Conservation (phyloP, 2,113 vertebrate species). For the Sylvicapra grimmia region DNA sequence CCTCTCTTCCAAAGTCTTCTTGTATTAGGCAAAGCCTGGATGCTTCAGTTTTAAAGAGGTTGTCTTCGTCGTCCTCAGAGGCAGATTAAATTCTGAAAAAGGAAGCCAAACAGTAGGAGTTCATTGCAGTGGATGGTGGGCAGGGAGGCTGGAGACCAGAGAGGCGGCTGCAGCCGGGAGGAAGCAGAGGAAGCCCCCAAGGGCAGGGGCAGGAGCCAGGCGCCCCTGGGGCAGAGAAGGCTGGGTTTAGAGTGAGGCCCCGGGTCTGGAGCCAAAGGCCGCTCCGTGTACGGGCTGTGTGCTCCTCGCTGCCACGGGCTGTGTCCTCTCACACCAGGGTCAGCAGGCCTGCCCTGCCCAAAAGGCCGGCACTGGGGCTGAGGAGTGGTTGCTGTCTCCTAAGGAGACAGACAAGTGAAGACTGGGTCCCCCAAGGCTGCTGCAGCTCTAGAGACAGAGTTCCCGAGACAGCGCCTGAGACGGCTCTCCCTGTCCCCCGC, state of each 20-base stretch:
- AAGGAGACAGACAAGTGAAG: not conserved
- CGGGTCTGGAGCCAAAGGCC: not conserved
- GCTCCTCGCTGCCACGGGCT: too few species aligned
- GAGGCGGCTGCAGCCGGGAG: not conserved
- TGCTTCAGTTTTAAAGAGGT: not conserved
- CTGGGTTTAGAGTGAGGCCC: not conserved
- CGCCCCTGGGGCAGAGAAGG: not conserved
- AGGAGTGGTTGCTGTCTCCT: not conserved
- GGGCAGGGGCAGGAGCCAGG: not conserved
- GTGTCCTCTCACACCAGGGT: not conserved
- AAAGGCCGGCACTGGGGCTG: not conserved
- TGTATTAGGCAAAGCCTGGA: not conserved
- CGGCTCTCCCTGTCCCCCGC: not conserved
- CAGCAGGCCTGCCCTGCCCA: not conserved
- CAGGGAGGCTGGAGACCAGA: not conserved
- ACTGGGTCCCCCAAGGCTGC: not conserved
- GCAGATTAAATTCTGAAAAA: not conserved
- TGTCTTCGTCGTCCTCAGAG: not conserved
- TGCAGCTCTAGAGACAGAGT: not conserved
- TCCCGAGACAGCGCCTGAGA: not conserved
- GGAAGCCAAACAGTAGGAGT: not conserved
- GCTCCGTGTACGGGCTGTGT: accelerated
- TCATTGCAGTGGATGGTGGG: not conserved
- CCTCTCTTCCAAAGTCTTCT: not conserved
- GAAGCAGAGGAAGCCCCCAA: not conserved